These are phyloP conservation scores for Uromys caudimaculatus DNA, from an alignment of 2,797 vertebrate genomes.

Conservation along the genomic window DNA sequence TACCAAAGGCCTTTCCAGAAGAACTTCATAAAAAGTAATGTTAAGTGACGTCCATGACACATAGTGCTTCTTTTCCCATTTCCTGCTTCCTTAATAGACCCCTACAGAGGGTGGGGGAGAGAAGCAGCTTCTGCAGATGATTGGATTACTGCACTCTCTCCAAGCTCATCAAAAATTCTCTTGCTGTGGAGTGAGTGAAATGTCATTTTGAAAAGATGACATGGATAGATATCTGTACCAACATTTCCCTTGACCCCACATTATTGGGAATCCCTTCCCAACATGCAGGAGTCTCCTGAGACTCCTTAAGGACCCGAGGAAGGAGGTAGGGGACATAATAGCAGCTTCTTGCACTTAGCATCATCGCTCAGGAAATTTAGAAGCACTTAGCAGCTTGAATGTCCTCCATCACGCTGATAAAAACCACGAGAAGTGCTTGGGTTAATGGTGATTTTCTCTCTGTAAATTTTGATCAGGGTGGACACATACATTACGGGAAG, in stretches of 20 bases:
- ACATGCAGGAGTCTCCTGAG: neutral
- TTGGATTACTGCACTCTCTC: neutral
- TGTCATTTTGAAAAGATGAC: conserved; percentile 53
- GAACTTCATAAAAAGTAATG: conserved; percentile 70
- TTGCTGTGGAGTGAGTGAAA: neutral
- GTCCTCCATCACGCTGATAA: neutral
- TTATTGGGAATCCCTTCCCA: neutral
- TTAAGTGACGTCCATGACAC: conserved; percentile 69
- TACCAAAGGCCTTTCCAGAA: conserved; percentile 64
- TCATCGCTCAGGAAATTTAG: conserved; percentile 26
- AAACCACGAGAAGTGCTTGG: conserved; percentile 44
- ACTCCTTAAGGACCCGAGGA: neutral
- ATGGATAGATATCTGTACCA: neutral
- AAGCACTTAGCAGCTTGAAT: conserved; percentile 36
- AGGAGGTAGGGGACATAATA: neutral
- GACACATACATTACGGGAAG: neutral
- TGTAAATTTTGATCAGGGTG: conserved; percentile 31
- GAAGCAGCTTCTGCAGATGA: neutral
- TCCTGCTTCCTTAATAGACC: conserved; percentile 74
- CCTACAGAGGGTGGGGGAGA: neutral
- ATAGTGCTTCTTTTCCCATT: conserved; percentile 54
- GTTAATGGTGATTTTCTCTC: neutral
- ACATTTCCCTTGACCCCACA: conserved; percentile 24
- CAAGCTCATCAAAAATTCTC: conserved; percentile 45
- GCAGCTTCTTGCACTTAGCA: neutral